Percentiles rank a stretch among this genome's conserved stretches.
Conservation (phyloP, 2,113 vertebrate genomes). For the Pterocles gutturalis region DNA sequence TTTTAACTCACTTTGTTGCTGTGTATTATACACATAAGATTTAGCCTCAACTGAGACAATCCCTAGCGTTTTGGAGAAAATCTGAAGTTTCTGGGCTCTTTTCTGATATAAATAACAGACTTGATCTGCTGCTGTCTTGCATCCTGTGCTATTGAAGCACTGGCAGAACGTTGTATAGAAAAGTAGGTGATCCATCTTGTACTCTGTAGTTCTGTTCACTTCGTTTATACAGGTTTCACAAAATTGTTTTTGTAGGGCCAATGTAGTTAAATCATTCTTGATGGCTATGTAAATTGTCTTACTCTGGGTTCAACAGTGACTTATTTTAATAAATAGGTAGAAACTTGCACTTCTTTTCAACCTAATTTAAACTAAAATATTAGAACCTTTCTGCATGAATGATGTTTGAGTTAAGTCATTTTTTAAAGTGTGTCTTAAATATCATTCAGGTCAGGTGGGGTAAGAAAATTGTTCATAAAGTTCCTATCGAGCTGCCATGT, state of each 20-base stretch:
- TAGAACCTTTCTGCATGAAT: background rate
- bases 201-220: background rate
- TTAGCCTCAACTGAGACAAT: background rate
- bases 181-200: background rate
- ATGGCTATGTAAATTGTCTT: fast-evolving
- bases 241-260: background rate
- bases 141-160: background rate
- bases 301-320: background rate
- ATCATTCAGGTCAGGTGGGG: background rate
- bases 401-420: background rate
- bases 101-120: background rate
- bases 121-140: background rate
- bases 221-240: background rate
- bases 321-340: background rate
- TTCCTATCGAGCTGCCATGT: background rate
- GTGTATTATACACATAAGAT: fast-evolving
- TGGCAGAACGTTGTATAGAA: background rate
- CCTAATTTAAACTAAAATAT: background rate
- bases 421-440: background rate
- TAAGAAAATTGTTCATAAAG: background rate
- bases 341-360: background rate
- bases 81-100: background rate
- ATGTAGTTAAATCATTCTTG: background rate
- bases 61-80: background rate
- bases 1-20: background rate